Evolutionary conservation across 2,888 invertebrate genomes (phyloP).

Genomic region (Strigamia transsilvanica): DNA sequence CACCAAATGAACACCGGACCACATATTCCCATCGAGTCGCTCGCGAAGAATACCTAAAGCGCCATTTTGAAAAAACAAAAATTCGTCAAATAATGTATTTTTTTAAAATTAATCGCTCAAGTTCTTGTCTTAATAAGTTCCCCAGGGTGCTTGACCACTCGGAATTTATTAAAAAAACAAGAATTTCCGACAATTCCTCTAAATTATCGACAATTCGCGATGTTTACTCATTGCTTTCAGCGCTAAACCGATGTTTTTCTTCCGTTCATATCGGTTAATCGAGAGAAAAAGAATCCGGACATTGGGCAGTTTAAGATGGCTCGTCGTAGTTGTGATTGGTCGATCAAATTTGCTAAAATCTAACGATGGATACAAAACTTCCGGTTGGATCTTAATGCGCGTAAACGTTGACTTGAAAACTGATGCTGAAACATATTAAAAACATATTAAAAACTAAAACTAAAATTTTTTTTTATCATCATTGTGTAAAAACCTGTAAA

Average conservation of each 20-base stretch:
- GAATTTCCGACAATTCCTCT: no score
- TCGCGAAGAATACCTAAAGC: slow-evolving; percentile 55
- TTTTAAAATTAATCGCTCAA: neutral
- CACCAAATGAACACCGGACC: slow-evolving; percentile 74
- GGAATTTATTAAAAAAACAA: no score
- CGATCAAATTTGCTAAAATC: slow-evolving; percentile 78
- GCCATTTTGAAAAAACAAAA: neutral
- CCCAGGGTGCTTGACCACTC: neutral
- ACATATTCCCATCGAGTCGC: slow-evolving; percentile 61
- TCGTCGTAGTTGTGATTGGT: slow-evolving; percentile 63
- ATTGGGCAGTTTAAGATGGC: slow-evolving; percentile 60
- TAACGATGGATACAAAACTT: slow-evolving; percentile 93
- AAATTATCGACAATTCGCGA: neutral
- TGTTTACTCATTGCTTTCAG: slow-evolving; percentile 77
- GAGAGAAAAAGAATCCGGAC: slow-evolving; percentile 77
- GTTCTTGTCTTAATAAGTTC: neutral
- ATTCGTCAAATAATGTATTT: neutral
- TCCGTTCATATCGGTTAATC: slow-evolving; percentile 95
- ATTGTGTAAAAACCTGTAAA: no score
- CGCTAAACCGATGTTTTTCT: slow-evolving; percentile 91
- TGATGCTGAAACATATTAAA: slow-evolving; percentile 67
- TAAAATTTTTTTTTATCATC: no score
- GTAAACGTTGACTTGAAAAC: slow-evolving; percentile 88
- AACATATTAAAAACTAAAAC: neutral
- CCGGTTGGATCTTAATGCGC: slow-evolving; percentile 73